phyloP scores from a whole-genome alignment of 2,113 vertebrate species.

The Gavialis gangeticus region DNA sequence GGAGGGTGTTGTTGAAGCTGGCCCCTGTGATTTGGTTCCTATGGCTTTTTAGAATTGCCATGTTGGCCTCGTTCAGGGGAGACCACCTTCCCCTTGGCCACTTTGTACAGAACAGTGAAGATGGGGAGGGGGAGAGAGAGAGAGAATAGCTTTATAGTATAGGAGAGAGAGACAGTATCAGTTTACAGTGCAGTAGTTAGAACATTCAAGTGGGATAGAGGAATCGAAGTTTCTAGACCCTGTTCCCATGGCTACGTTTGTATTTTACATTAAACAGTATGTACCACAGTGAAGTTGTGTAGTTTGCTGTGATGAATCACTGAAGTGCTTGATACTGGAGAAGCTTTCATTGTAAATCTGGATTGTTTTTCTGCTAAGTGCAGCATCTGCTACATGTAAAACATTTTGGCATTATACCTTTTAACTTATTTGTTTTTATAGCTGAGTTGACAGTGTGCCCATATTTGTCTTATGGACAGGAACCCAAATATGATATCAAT shows the following conservation, averaged over 20 bases:
- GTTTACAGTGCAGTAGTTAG: neutral
- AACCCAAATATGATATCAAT: neutral
- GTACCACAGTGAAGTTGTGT: neutral
- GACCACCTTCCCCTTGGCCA: no score
- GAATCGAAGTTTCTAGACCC: neutral
- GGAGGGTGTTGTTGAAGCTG: no score
- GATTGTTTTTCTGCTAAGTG: accelerated
- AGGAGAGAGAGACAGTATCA: neutral
- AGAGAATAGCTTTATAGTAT: no score
- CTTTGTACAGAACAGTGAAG: no score
- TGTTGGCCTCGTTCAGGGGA: no score
- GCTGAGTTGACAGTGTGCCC: neutral
- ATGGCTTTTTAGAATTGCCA: no score
- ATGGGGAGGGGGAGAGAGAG: no score
- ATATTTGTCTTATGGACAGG: neutral
- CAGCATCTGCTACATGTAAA: conserved; percentile 19
- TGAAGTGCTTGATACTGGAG: conserved; percentile 1
- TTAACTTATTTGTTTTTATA: conserved; percentile 29
- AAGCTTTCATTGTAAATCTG: conserved; percentile 2
- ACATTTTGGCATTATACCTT: neutral
- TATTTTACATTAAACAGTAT: neutral
- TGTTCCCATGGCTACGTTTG: neutral
- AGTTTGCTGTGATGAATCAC: conserved; percentile 8
- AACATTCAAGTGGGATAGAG: neutral
- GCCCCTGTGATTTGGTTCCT: no score